A percentile compares a stretch with the other conserved stretches of the same genome.
These are phyloP conservation scores for Oryctolagus cuniculus DNA, from an alignment of 2,113 vertebrate species.

Conservation along the genomic window mOryCun1.1 NC_091436.1:48328001-48328500, in stretches of 20 bases:
- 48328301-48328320: neutral
- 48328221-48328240: neutral
- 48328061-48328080: neutral
- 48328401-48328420: neutral
- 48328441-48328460: neutral
- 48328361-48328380: constrained; percentile 40
- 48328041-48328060: neutral
- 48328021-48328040: neutral
- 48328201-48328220: constrained; percentile 32
- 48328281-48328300: neutral
- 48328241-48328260: constrained; percentile 12
- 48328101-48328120: constrained; percentile 12
- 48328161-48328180: neutral
- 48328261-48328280: constrained; percentile 20
- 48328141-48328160: constrained; percentile 11
- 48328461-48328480: constrained; percentile 2
- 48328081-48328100: neutral
- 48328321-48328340: neutral
- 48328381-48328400: constrained; percentile 13
- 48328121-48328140: constrained; percentile 34
- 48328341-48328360: neutral
- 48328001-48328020: neutral
- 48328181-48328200: neutral
- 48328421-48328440: neutral
- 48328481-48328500: neutral